Conservation (phyloP, 2,888 invertebrate genomes). For the Antheraea yamamai region DNA sequence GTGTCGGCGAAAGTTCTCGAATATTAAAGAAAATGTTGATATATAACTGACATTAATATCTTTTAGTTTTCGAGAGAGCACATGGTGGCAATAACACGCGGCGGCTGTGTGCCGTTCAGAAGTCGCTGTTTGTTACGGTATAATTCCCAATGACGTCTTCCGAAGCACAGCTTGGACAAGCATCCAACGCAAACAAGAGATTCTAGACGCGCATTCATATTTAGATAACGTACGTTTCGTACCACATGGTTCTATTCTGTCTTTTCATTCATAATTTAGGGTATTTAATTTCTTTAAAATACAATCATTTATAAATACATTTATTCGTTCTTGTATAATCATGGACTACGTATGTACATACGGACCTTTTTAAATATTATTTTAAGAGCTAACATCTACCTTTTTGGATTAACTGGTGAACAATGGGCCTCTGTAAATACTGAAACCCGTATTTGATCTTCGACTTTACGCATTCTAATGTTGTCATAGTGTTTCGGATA, state of each 20-base stretch:
- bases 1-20: slow-evolving; percentile 2
- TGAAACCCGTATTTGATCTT: slow-evolving; percentile 4
- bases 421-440: slow-evolving; percentile 1
- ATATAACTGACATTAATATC: slow-evolving; percentile 15
- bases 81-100: slow-evolving; percentile 21
- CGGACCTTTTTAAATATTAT: slow-evolving; percentile 7
- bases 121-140: slow-evolving; percentile 54
- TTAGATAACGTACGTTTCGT: slow-evolving; percentile 18
- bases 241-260: slow-evolving; percentile 16
- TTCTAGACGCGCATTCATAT: slow-evolving; percentile 19
- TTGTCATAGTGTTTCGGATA: slow-evolving; percentile 1
- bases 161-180: slow-evolving; percentile 34
- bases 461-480: slow-evolving; percentile 8
- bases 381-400: slow-evolving; percentile 8
- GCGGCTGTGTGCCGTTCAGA: slow-evolving; percentile 14
- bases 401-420: background rate
- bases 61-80: slow-evolving; percentile 11
- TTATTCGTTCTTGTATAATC: slow-evolving; percentile 3
- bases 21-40: slow-evolving; percentile 12
- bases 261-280: slow-evolving; percentile 17
- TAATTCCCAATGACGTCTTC: slow-evolving; percentile 65
- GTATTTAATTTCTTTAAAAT: slow-evolving; percentile 14
- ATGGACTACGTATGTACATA: background rate
- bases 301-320: background rate
- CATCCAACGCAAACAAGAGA: slow-evolving; percentile 61